These are phyloP conservation scores for Himalopsyche kuldschensis DNA, from an alignment of 2,888 invertebrate genomes.

Conservation along the genomic window DNA sequence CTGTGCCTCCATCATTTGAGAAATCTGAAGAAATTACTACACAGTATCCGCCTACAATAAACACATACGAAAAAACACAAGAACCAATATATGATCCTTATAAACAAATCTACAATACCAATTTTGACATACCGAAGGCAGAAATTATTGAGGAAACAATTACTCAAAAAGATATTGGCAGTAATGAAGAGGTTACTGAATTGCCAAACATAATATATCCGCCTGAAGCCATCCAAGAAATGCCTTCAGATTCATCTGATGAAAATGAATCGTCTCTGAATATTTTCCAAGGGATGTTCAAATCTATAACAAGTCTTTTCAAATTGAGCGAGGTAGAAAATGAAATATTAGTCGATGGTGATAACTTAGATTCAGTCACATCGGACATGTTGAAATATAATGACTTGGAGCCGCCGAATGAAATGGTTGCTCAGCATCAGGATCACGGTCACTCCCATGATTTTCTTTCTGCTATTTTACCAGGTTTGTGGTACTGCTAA, in stretches of 20 bases:
- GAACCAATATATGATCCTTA: background rate
- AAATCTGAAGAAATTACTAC: background rate
- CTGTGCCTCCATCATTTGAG: background rate
- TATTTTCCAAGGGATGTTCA: background rate
- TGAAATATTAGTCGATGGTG: background rate
- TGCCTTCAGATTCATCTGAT: background rate
- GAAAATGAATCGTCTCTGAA: background rate
- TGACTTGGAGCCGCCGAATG: background rate
- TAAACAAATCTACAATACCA: background rate
- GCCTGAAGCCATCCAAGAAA: background rate
- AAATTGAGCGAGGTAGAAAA: background rate
- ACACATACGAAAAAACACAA: background rate
- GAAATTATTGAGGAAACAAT: background rate
- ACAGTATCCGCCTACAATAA: background rate
- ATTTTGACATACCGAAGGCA: background rate
- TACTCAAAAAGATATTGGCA: background rate
- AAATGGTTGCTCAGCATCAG: conserved; percentile 11
- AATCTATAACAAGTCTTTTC: conserved; percentile 6
- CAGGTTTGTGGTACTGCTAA: conserved; percentile 24
- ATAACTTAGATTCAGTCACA: background rate
- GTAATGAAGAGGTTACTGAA: background rate
- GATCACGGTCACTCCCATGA: background rate
- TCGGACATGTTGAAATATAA: background rate
- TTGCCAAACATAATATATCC: background rate
- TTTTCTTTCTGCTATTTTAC: conserved; percentile 24